A percentile compares a stretch with the other conserved stretches of the same genome.
Evolutionary conservation across 2,113 vertebrate species (phyloP).

Genomic region (Hydrolagus affinis): DNA sequence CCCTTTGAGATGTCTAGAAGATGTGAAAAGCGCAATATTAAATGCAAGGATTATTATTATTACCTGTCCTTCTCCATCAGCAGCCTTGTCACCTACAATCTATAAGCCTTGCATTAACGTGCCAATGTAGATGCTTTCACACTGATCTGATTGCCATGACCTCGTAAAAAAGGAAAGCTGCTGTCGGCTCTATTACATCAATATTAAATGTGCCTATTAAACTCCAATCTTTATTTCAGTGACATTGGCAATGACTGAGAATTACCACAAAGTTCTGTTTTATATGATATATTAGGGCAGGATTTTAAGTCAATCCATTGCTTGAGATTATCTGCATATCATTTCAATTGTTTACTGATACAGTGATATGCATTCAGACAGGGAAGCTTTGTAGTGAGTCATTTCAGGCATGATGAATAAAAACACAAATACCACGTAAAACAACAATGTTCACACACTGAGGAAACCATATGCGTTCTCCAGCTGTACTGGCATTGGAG

Average conservation of each 20-base stretch:
- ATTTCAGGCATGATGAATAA: conserved; percentile 9
- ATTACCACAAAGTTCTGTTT: not conserved
- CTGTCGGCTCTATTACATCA: not conserved
- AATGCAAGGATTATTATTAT: too few relatives aligned
- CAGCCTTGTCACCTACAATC: not conserved
- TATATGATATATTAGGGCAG: not conserved
- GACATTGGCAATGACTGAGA: not conserved
- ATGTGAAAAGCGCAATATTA: too few relatives aligned
- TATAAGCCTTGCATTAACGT: not conserved
- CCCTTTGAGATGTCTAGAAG: too few relatives aligned
- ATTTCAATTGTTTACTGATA: not conserved
- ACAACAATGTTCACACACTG: conserved; percentile 3
- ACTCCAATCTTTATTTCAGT: not conserved
- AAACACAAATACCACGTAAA: not conserved
- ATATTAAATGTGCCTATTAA: not conserved
- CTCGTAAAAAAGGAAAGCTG: not conserved
- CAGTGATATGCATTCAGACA: not conserved
- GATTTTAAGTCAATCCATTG: not conserved
- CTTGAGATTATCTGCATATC: not conserved
- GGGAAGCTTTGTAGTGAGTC: not conserved
- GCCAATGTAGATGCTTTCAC: too few relatives aligned
- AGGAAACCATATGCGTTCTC: conserved; percentile 3
- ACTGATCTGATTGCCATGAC: too few relatives aligned
- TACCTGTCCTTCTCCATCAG: not conserved
- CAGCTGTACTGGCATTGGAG: not conserved